A percentile compares a stretch with the other conserved stretches of the same genome.
Conservation (phyloP, 2,888 invertebrate species). For the Hydrotaea cyrtoneurina region DNA sequence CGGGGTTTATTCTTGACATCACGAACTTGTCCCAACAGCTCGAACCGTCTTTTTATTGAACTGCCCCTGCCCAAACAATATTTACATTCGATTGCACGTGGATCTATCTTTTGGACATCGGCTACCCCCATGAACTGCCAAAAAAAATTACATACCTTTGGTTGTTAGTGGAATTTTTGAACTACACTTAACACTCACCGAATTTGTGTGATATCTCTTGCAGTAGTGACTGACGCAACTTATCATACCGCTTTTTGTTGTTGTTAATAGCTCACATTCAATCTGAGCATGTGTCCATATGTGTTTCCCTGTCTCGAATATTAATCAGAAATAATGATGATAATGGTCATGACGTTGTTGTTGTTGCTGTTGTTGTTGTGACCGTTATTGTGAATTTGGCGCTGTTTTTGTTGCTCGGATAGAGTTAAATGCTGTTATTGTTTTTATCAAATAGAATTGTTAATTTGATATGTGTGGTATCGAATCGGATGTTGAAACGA, state of each 20-base stretch:
- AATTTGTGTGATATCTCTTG: no score
- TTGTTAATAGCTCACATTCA: not conserved
- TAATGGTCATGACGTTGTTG: not conserved
- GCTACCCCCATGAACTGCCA: no score
- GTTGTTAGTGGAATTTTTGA: no score
- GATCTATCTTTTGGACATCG: no score
- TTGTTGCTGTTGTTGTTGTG: not conserved
- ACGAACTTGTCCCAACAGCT: no score
- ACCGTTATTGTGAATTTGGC: not conserved
- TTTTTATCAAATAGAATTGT: constrained; percentile 40
- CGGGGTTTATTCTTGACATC: no score
- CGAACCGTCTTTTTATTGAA: no score
- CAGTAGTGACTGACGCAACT: not conserved
- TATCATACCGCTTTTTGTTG: not conserved
- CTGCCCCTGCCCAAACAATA: no score
- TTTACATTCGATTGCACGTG: no score
- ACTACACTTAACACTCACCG: no score
- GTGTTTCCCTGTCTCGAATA: constrained; percentile 37
- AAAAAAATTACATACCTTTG: no score
- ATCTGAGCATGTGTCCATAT: constrained; percentile 1
- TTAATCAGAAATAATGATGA: constrained; percentile 42
- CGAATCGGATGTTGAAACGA: not conserved
- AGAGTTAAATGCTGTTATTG: constrained; percentile 25
- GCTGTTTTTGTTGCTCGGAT: not conserved
- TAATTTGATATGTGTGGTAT: constrained; percentile 18